Conservation (phyloP, 92 coral and sea anemone species). For the Phenganax marumi region DNA sequence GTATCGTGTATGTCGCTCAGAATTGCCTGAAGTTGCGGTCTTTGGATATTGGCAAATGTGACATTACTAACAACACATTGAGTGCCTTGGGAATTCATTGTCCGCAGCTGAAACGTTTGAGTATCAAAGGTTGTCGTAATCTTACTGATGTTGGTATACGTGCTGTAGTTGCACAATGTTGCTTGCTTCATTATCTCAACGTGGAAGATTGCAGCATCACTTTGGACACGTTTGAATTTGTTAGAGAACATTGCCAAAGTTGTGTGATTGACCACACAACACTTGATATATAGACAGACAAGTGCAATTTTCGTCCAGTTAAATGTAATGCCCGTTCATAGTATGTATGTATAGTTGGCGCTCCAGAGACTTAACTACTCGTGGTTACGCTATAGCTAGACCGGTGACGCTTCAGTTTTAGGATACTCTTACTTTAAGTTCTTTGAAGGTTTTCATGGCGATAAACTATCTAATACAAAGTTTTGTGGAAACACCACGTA, state of each 20-base stretch:
- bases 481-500: too few species aligned
- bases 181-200: conserved; percentile 84
- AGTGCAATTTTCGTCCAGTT: not conserved
- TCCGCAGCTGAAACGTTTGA: conserved; percentile 93
- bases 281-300: conserved; percentile 4
- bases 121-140: conserved; percentile 76
- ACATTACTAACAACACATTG: conserved; percentile 83
- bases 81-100: conserved; percentile 92
- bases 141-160: conserved; percentile 76
- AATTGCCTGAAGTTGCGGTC: conserved; percentile 93
- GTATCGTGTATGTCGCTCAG: conserved; percentile 85
- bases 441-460: too few species aligned
- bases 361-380: too few species aligned
- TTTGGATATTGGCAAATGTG: conserved; percentile 92
- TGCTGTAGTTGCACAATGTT: conserved; percentile 89
- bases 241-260: conserved; percentile 82
- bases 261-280: conserved; percentile 90
- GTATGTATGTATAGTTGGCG: not conserved
- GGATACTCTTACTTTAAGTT: too few species aligned
- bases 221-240: conserved; percentile 76
- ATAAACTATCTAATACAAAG: too few species aligned
- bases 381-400: too few species aligned
- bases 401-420: too few species aligned
- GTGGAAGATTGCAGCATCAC: conserved; percentile 87
- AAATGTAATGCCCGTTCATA: not conserved